Evolutionary conservation across 2,797 vertebrate species (phyloP).

Genomic region (Rhabdophis nuchalis): DNA sequence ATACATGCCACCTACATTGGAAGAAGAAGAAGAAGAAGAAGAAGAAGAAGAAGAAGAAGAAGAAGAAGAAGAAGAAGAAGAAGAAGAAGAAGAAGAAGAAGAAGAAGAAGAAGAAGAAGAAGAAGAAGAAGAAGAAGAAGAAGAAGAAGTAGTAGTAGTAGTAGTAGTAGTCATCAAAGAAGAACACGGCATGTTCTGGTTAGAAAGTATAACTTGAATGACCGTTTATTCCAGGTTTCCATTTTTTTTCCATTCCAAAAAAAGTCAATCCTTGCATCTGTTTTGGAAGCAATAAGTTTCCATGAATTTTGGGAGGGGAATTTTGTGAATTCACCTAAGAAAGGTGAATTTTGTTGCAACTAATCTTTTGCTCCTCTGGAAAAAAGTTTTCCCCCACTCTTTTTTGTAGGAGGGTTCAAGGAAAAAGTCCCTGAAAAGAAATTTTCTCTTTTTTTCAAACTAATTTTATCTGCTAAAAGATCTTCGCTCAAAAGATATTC

Average conservation of each 20-base stretch:
- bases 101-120: constrained; percentile 28
- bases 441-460: neutral
- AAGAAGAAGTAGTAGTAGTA: no score
- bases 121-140: constrained; percentile 28
- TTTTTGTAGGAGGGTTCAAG: neutral
- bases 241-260: constrained; percentile 3
- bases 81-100: constrained; percentile 29
- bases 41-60: constrained; percentile 16
- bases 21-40: constrained; percentile 27
- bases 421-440: neutral
- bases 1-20: constrained; percentile 9
- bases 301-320: constrained; percentile 3
- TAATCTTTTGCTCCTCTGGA: no score
- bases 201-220: constrained; percentile 19
- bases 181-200: constrained; percentile 25
- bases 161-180: no score
- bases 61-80: constrained; percentile 28
- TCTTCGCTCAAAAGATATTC: neutral
- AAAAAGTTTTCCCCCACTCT: no score
- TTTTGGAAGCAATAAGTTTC: neutral
- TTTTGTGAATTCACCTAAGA: no score
- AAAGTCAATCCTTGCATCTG: neutral
- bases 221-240: constrained; percentile 29
- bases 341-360: neutral
- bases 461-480: neutral